Evolutionary conservation across 2,797 vertebrate genomes (phyloP).

Genomic region (Scyliorhinus canicula): DNA sequence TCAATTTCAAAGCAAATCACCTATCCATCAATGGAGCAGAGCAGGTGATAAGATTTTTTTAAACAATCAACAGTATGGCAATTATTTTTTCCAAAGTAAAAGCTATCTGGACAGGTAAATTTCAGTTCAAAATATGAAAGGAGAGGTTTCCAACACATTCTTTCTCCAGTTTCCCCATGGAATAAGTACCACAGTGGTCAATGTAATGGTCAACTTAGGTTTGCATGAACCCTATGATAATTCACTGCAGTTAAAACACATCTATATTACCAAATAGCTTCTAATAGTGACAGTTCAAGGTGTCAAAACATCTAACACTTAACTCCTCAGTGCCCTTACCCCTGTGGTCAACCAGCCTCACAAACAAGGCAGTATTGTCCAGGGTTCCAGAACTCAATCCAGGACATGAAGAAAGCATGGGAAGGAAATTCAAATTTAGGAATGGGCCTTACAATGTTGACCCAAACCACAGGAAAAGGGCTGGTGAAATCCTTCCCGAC

Average conservation of each 20-base stretch:
- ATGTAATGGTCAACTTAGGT: not conserved
- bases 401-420: not conserved
- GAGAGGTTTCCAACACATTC: not conserved
- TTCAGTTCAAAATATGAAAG: not conserved
- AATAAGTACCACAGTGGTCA: not conserved
- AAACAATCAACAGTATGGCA: not conserved
- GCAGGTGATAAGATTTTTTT: not conserved
- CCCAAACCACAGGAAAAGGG: not conserved
- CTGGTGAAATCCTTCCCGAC: not conserved
- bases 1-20: not conserved
- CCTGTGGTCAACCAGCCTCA: too few species aligned
- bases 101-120: not conserved
- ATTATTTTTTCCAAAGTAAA: not conserved
- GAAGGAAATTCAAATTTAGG: not conserved
- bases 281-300: not conserved
- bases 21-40: not conserved
- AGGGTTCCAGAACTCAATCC: not conserved
- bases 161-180: not conserved
- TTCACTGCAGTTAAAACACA: not conserved
- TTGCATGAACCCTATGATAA: not conserved
- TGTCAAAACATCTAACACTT: not conserved
- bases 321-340: not conserved
- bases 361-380: too few species aligned
- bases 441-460: not conserved
- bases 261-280: not conserved